Percentiles rank a stretch among this genome's conserved stretches.
Conservation (phyloP, 2,888 invertebrate genomes). For the Prostheceraeus crozeri region DNA sequence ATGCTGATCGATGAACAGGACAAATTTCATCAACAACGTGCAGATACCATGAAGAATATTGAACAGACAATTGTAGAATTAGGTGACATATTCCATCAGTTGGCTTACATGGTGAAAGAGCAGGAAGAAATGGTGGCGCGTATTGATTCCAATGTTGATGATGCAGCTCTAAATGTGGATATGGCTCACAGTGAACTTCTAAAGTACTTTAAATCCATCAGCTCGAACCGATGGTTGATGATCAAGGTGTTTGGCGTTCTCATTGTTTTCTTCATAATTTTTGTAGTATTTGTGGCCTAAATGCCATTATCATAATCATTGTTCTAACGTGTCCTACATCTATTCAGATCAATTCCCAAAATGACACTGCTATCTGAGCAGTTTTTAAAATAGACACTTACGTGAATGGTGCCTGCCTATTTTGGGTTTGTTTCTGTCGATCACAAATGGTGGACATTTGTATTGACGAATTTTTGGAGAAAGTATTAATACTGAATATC, state of each 20-base stretch:
- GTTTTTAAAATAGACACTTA: no score
- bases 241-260: conserved; percentile 96
- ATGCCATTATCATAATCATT: no score
- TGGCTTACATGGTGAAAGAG: conserved; percentile 79
- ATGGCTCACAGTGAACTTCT: conserved; percentile 93
- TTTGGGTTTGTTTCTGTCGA: no score
- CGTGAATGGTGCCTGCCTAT: no score
- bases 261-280: conserved; percentile 97
- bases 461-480: no score
- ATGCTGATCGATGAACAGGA: conserved; percentile 16
- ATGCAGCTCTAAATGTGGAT: conserved; percentile 89
- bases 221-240: conserved; percentile 96
- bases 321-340: no score
- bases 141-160: conserved; percentile 91
- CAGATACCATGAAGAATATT: conserved; percentile 97
- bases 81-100: conserved; percentile 92
- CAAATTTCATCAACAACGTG: conserved; percentile 77
- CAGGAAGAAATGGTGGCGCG: conserved; percentile 95
- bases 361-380: no score
- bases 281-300: conserved; percentile 86
- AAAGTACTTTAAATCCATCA: conserved; percentile 91
- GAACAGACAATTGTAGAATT: conserved; percentile 96
- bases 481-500: no score
- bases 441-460: no score
- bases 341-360: no score